phyloP scores from a whole-genome alignment of 2,888 invertebrate species.

The Nebria salina region DNA sequence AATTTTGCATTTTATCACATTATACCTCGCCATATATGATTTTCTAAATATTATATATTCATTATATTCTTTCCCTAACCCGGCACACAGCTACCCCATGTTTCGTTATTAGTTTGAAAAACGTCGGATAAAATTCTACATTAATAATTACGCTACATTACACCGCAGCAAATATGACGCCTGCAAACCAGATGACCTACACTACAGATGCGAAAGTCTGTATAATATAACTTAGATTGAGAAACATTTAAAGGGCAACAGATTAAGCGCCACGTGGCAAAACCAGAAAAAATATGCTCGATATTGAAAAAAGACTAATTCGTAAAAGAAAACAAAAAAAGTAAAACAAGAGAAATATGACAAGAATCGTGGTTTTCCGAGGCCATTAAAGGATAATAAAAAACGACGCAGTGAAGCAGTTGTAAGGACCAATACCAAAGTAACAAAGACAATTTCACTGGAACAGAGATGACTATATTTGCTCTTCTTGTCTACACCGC shows the following conservation, averaged over 20 bases:
- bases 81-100: not conserved
- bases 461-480: not conserved
- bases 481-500: slow-evolving; percentile 7
- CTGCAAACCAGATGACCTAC: no score
- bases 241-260: no score
- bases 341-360: not conserved
- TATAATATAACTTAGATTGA: not conserved
- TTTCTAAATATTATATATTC: not conserved
- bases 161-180: no score
- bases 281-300: not conserved
- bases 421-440: slow-evolving; percentile 31
- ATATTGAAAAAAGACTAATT: not conserved
- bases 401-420: slow-evolving; percentile 22
- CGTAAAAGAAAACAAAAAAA: not conserved
- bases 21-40: not conserved
- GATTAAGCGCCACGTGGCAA: no score
- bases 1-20: not conserved
- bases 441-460: slow-evolving; percentile 22
- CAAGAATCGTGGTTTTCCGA: slow-evolving; percentile 25
- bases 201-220: not conserved
- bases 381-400: slow-evolving; percentile 38
- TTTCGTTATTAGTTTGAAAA: not conserved
- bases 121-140: not conserved
- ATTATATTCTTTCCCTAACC: not conserved
- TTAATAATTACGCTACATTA: no score